Conservation (phyloP, 2,113 vertebrate species). For the Sprattus sprattus region DNA sequence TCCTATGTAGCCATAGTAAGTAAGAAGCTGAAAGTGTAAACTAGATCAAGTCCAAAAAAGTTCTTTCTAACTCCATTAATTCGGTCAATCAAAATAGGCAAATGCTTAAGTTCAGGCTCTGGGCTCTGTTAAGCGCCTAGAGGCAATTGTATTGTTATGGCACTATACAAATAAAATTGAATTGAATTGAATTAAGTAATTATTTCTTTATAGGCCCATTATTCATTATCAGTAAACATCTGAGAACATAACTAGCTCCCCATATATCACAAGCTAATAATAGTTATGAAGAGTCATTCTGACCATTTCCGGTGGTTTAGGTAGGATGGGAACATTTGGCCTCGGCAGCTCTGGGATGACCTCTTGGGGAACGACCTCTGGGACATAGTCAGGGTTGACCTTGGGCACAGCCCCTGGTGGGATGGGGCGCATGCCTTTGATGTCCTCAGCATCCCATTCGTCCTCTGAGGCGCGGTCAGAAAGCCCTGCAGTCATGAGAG, state of each 20-base stretch:
- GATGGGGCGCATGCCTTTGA: conserved; percentile 66
- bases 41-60: too few species aligned
- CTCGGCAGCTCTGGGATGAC: conserved; percentile 44
- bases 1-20: too few species aligned
- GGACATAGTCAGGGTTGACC: conserved; percentile 26
- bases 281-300: conserved; percentile 9
- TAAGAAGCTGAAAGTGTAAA: too few species aligned
- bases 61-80: background rate
- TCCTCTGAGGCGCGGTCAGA: conserved; percentile 55
- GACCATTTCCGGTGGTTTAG: conserved; percentile 64
- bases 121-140: too few species aligned
- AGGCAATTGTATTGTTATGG: too few species aligned
- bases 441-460: conserved; percentile 62
- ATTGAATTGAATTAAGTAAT: too few species aligned
- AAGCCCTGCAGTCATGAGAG: conserved; percentile 58
- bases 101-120: too few species aligned
- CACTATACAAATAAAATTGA: too few species aligned
- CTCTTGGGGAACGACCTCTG: conserved; percentile 33
- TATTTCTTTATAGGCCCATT: too few species aligned
- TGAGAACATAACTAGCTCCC: background rate
- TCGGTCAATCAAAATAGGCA: background rate
- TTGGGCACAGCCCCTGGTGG: conserved; percentile 71
- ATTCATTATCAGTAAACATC: background rate
- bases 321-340: conserved; percentile 53
- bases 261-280: background rate